Conservation (phyloP, 2,113 vertebrate genomes). For the Hippocampus comes region DNA sequence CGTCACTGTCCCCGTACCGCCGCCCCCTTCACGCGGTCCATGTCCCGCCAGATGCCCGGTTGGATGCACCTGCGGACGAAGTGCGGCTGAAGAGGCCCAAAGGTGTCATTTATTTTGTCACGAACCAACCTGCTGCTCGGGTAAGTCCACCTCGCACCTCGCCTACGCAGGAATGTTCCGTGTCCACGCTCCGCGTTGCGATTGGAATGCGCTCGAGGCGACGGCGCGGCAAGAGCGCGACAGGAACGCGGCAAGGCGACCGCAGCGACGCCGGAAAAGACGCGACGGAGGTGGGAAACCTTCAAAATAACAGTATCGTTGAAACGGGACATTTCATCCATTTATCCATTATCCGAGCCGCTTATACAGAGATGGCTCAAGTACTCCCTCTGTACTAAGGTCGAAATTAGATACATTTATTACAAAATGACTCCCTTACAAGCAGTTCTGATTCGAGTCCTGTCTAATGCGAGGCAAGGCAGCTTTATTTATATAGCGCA, state of each 20-base stretch:
- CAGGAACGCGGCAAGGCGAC: background rate
- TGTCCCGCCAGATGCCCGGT: slow-evolving; percentile 10
- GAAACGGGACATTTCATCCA: background rate
- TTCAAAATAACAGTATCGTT: slow-evolving; percentile 37
- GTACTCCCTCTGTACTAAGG: too few species aligned
- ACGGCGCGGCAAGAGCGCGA: slow-evolving; percentile 4
- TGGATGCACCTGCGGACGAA: slow-evolving; percentile 13
- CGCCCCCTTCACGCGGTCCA: slow-evolving; percentile 34
- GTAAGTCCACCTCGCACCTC: slow-evolving; percentile 39
- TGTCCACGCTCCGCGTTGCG: slow-evolving; percentile 6
- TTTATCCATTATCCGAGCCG: too few species aligned
- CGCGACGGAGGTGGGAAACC: rapidly evolving
- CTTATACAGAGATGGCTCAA: too few species aligned
- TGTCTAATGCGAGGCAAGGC: too few species aligned
- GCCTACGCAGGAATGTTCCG: slow-evolving; percentile 45
- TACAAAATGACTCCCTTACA: too few species aligned
- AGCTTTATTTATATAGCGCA: too few species aligned
- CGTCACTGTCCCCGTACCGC: slow-evolving; percentile 33
- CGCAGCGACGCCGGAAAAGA: slow-evolving; percentile 27
- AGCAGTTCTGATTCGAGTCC: too few species aligned
- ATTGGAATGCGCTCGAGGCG: slow-evolving; percentile 47
- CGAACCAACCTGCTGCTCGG: slow-evolving; percentile 23
- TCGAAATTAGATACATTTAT: too few species aligned
- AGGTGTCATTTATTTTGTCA: background rate
- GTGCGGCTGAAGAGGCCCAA: background rate